Base-by-base conservation (phyloP, 1,140 invertebrate genomes). In the Ephestia elutella region DNA sequence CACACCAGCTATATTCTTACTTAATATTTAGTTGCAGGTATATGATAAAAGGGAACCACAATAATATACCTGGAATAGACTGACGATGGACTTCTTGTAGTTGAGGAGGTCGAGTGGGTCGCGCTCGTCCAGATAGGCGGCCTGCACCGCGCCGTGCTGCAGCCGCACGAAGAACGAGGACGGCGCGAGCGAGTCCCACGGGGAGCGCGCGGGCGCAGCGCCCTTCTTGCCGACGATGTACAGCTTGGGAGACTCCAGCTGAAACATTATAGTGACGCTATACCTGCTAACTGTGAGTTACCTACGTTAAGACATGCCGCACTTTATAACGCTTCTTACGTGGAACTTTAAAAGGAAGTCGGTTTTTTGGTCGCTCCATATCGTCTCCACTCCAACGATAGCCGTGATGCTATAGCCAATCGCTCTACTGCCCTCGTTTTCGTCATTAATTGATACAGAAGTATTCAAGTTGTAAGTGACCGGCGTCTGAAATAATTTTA, bases 1-100 rank as follows among this genome's bases (percentile, higher is more conserved):
- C n/a, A n/a, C n/a, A n/a, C n/a, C n/a, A n/a, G n/a, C n/a, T n/a
- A 25, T 25, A 25, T 25, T 25, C 7, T 25, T 25, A 25, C 2
- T 3, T 25, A 25, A 25, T n/a, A 25, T 25, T 25, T 2, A 25
- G 21, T 25, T 25, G n/a, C n/a, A 25, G 7, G 2, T 3, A 25
- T 25, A 25, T 25, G 21, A 25, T 25, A 2, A 25, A 2, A 25
- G 21, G 21, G 21, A 25, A n/a, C n/a, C n/a, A 49, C 51, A 56
- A 49, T 30, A 10, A 57, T 58, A 54, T 70, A 86, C 84, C 76
- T 87, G 84, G 59, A 87, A 83, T 15, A 83, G 54, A 66, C 82
- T 82, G 13, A 81, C 66, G 2, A 87, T 50, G 0, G 80, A 69
- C 32, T 74, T 75, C 61, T 82, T 80, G 17, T 75, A 87, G 58